Percentiles rank a stretch among this genome's conserved stretches.
Conservation (phyloP, 2,797 vertebrate species). For the Gobio occitaniae region DNA sequence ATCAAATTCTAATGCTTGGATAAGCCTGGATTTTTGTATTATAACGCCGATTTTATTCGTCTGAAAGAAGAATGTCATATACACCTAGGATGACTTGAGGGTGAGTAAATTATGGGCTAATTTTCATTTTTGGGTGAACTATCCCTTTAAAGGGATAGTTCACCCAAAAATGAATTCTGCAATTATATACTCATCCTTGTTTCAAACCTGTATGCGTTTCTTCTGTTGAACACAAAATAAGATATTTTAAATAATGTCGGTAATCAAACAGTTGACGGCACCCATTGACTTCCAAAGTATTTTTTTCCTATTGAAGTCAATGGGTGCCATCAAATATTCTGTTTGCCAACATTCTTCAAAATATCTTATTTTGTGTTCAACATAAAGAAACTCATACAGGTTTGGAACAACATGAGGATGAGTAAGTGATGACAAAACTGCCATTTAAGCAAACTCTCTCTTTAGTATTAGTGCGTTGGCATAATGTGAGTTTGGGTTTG, state of each 20-base stretch:
- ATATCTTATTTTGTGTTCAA: background rate
- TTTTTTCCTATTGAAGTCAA: no score
- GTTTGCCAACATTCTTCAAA: background rate
- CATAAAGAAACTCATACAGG: background rate
- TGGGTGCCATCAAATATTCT: background rate
- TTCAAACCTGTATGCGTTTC: background rate
- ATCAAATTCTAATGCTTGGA: no score
- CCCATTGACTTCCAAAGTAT: background rate
- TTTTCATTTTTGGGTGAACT: no score
- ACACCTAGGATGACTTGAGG: no score
- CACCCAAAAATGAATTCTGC: background rate
- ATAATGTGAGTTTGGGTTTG: conserved; percentile 15
- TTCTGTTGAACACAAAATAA: background rate
- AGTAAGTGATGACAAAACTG: background rate
- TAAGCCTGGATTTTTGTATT: no score
- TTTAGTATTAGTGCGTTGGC: background rate
- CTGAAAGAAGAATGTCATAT: no score
- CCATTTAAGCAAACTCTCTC: background rate
- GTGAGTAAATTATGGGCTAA: no score
- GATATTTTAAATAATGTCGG: background rate
- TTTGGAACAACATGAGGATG: background rate
- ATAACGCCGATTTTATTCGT: no score
- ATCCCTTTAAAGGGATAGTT: background rate
- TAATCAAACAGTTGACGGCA: background rate
- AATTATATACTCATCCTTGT: background rate